Evolutionary conservation across 2,113 vertebrate species (phyloP).

Genomic region (Cariama cristata): DNA sequence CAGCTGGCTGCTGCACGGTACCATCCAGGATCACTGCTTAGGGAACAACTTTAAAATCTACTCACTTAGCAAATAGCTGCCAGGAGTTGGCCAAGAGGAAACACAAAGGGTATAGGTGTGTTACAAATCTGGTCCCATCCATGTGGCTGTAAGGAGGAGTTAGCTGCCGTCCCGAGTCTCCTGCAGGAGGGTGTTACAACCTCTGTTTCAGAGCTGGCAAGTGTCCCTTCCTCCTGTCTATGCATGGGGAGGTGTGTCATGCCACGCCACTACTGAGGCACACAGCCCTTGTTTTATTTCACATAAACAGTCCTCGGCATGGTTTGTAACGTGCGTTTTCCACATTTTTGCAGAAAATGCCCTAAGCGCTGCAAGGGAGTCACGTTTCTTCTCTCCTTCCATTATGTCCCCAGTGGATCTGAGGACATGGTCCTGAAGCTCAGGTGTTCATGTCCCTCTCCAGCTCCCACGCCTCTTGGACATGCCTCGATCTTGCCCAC

Average conservation of each 20-base stretch:
- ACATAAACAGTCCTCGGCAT: background rate
- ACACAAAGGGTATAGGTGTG: background rate
- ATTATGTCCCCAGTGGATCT: too few relatives aligned
- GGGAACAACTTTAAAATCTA: background rate
- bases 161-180: background rate
- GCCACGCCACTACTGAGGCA: background rate
- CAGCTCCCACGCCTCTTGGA: background rate
- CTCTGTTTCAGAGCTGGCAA: background rate
- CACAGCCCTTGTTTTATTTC: background rate
- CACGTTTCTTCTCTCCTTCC: rapidly evolving
- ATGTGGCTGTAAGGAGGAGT: background rate
- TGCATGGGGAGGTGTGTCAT: background rate
- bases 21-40: background rate
- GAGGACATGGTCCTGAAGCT: background rate
- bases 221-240: background rate
- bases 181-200: background rate
- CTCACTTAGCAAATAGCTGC: background rate
- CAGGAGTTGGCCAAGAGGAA: background rate
- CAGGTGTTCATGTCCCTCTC: background rate
- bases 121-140: background rate
- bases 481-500: background rate
- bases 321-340: background rate
- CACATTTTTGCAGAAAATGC: background rate
- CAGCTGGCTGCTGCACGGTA: background rate
- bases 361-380: background rate